A percentile compares a stretch with the other conserved stretches of the same genome.
Conservation (phyloP, 2,797 vertebrate genomes). For the Hypotaenidia philippensis region DNA sequence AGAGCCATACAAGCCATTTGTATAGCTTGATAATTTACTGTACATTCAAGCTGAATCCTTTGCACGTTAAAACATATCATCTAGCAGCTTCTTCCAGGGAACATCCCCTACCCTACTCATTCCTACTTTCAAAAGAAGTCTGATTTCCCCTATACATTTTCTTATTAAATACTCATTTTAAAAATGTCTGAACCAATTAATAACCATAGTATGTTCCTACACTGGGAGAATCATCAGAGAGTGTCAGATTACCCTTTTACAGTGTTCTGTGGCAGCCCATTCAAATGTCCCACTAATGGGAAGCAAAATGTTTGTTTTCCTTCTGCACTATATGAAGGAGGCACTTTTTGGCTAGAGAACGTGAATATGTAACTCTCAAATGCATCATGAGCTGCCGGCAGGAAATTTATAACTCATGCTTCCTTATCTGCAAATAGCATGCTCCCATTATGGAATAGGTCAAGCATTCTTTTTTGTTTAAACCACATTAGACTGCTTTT, state of each 20-base stretch:
- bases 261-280: not conserved
- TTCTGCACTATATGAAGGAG: not conserved
- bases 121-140: not conserved
- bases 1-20: not conserved
- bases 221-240: not conserved
- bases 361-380: constrained; percentile 32
- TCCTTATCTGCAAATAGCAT: constrained; percentile 56
- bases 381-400: constrained; percentile 34
- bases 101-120: not conserved
- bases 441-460: constrained; percentile 64
- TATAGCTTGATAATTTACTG: not conserved
- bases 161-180: not conserved
- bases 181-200: not conserved
- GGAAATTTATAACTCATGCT: constrained; percentile 52
- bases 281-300: not conserved
- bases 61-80: not conserved
- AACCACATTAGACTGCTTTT: not conserved
- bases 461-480: constrained; percentile 57
- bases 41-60: not conserved
- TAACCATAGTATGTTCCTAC: not conserved
- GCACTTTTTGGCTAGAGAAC: not conserved
- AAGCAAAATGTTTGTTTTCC: not conserved
- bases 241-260: not conserved
- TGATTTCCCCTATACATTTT: not conserved
- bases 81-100: not conserved